Evolutionary conservation across 1,140 invertebrate species (phyloP).

Genomic region (Drosophila prosaltans): DNA sequence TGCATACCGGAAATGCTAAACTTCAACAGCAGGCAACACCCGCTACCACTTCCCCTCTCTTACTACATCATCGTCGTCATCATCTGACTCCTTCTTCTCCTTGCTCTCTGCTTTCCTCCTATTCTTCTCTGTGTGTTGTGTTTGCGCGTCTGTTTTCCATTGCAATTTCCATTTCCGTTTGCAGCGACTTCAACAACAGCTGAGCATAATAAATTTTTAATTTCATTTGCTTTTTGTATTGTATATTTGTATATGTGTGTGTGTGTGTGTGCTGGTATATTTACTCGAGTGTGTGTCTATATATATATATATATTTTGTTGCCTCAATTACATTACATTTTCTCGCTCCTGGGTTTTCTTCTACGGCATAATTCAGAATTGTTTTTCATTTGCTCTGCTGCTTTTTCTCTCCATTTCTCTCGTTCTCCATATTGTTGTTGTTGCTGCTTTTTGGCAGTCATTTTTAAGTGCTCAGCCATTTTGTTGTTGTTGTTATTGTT

Average conservation of each 20-base stretch:
- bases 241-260: background rate
- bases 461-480: constrained; percentile 49
- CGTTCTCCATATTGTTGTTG: constrained; percentile 31
- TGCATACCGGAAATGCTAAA: constrained; percentile 80
- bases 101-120: background rate
- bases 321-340: constrained; percentile 73
- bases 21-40: constrained; percentile 61
- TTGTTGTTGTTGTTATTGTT: constrained; percentile 39
- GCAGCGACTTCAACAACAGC: constrained; percentile 39
- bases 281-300: background rate
- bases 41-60: constrained; percentile 2
- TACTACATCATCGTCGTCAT: constrained; percentile 5
- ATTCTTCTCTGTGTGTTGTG: constrained; percentile 31
- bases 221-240: constrained; percentile 58
- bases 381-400: constrained; percentile 33
- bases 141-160: constrained; percentile 62
- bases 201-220: constrained; percentile 77
- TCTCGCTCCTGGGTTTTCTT: constrained; percentile 17
- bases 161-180: constrained; percentile 76
- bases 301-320: constrained; percentile 30
- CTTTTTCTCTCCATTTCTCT: background rate
- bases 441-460: constrained; percentile 32
- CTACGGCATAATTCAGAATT: constrained; percentile 52
- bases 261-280: constrained; percentile 4
- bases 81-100: background rate